Conservation (phyloP, 1,140 invertebrate species). For the Amphibalanus amphitrite region DNA sequence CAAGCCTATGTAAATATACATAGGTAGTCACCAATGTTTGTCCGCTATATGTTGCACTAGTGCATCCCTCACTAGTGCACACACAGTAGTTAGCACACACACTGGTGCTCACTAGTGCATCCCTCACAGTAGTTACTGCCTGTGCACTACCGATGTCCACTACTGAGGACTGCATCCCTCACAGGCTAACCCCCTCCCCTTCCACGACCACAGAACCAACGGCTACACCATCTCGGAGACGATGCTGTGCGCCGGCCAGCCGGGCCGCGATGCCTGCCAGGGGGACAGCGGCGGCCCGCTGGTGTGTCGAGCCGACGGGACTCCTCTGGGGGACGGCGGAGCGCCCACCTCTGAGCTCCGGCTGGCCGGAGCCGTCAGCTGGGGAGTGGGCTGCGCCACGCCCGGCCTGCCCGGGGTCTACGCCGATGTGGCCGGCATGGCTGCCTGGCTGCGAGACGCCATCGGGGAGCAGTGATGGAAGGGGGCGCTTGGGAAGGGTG, state of each 20-base stretch:
- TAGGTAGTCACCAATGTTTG: too few species aligned
- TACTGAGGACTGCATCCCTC: not conserved
- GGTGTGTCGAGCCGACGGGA: conserved; percentile 26
- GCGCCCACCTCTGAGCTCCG: conserved; percentile 22
- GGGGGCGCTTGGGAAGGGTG: too few species aligned
- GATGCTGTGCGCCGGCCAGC: conserved; percentile 7
- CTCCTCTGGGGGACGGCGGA: conserved; percentile 34
- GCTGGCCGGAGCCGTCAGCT: conserved; percentile 48
- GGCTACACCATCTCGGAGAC: not conserved
- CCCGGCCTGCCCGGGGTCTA: conserved; percentile 49
- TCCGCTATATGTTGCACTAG: too few species aligned
- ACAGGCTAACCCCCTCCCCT: not conserved
- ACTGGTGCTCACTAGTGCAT: not conserved
- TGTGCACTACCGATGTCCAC: not conserved
- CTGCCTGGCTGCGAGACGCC: conserved; percentile 29
- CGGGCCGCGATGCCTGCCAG: conserved; percentile 10
- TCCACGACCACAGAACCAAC: not conserved
- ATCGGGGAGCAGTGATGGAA: not conserved
- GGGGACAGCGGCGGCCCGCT: conserved; percentile 21
- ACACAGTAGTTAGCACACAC: not conserved
- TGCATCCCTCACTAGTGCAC: not conserved
- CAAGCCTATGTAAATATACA: too few species aligned
- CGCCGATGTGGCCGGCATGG: conserved; percentile 40
- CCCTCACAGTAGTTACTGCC: too few species aligned
- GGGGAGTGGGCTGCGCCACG: conserved; percentile 48